Evolutionary conservation across 2,797 vertebrate genomes (phyloP), one percentile per base, ranked within the genome.

Genomic region (Sparidentex hasta): DNA sequence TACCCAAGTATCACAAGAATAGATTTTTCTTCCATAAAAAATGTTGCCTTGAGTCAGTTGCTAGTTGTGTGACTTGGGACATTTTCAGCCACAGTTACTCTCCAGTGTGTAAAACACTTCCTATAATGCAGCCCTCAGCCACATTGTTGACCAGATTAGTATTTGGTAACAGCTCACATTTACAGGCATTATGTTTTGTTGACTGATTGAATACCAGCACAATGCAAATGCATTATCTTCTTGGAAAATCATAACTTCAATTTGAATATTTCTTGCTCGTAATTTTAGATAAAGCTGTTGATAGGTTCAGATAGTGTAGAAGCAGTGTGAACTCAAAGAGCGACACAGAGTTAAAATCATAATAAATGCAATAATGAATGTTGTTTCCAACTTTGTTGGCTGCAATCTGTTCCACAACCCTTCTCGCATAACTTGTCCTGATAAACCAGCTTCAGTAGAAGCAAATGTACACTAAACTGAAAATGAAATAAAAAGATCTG

Each of bases 101-200:
- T 72, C 8, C 2, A 44, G 61, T 77, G 29, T 80, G 68, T 76
- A 58, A 29, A 78, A 81, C 29, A 63, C 74, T 83, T 81, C 67
- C 75, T 66, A 75, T 66, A 56, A 79, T 17, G 62, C 73, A 76
- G 33, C 56, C 23, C 44, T 16, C 7, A 21, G 55, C 64, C 70
- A 21, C 68, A 74, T 14, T 76, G 80, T 84, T 76, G 64, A 74
- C 80, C 55, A 5, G 81, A 69, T 47, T 63, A 74, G 71, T 85
- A 76, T 84, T 88, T 87, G 68, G 50, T 66, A 51, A 67, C 27
- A 1, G 17, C 58, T 71, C 11, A 47, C 27, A 73, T 78, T 46
- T 46, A 70, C 58, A 44, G 16, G n/a, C 5, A 0, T 61, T 25
- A 66, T 55, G 41, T 54, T 70, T 50, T 72, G 64, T 72, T 65